These are phyloP conservation scores for Drosophila pseudoananassae DNA, from an alignment of 1,140 invertebrate species.

Conservation along the genomic window DNA sequence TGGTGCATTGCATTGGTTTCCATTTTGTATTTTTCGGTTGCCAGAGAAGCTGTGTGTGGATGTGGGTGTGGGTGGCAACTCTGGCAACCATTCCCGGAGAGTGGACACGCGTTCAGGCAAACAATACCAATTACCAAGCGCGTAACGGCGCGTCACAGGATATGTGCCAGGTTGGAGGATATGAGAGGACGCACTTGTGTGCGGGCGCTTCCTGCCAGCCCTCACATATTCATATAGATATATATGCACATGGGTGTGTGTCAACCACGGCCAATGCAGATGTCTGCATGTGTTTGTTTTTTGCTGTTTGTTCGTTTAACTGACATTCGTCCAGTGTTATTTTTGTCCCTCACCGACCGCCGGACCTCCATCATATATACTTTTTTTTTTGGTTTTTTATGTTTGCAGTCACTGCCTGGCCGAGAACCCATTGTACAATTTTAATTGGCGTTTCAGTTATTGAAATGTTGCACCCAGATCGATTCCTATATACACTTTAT, in stretches of 20 bases:
- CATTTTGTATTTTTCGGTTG: conserved; percentile 47
- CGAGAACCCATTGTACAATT: conserved; percentile 71
- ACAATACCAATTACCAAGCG: conserved; percentile 77
- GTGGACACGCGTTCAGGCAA: conserved; percentile 75
- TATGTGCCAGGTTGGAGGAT: conserved; percentile 55
- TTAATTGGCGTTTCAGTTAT: conserved; percentile 80
- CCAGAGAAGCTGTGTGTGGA: conserved; percentile 17
- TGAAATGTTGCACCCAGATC: conserved; percentile 70
- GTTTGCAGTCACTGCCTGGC: conserved; percentile 50
- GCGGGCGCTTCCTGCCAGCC: conserved; percentile 47
- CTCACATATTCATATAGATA: conserved; percentile 50
- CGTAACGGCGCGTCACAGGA: conserved; percentile 58
- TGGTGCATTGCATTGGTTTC: conserved; percentile 46
- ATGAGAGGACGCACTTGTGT: conserved; percentile 40
- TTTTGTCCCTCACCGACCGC: conserved; percentile 18
- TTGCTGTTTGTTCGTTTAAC: conserved; percentile 75
- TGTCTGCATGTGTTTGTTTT: conserved; percentile 67
- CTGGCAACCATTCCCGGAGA: conserved; percentile 39
- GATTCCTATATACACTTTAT: conserved; percentile 31
- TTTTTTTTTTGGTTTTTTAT: conserved; percentile 22
- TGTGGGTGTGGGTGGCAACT: conserved; percentile 33
- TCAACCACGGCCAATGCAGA: conserved; percentile 52
- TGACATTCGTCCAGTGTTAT: conserved; percentile 66
- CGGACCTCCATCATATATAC: background rate
- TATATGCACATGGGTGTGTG: conserved; percentile 24